A percentile compares a stretch with the other conserved stretches of the same genome.
These are phyloP conservation scores for Dipodomys ordii DNA, from an alignment of 2,113 vertebrate genomes.

Conservation along the genomic window DNA sequence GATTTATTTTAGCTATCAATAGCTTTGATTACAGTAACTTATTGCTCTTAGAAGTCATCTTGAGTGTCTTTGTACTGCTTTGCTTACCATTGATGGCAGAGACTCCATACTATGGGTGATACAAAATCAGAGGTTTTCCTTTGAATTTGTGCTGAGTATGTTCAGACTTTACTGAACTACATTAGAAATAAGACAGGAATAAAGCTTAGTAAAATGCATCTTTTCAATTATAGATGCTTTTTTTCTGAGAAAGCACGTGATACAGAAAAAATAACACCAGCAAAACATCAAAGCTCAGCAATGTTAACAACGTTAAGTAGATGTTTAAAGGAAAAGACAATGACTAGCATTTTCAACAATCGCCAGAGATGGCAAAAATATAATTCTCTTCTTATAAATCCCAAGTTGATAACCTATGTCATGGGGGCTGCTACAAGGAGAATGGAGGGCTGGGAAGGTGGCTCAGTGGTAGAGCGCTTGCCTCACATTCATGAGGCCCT, in stretches of 20 bases:
- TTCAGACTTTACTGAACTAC: background rate
- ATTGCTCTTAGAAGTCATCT: background rate
- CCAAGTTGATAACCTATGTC: no score
- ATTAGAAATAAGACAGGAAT: background rate
- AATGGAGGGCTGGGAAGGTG: no score
- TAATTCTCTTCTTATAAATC: background rate
- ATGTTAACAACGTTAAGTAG: background rate
- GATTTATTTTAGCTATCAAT: background rate
- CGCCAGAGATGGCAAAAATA: background rate
- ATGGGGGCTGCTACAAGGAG: background rate
- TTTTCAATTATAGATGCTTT: background rate
- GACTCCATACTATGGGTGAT: background rate
- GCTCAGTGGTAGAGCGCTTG: no score
- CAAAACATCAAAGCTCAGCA: background rate
- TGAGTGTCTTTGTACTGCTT: background rate
- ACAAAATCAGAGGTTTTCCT: background rate
- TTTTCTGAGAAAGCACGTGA: background rate
- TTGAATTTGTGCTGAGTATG: background rate
- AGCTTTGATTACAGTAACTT: background rate
- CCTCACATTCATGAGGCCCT: no score
- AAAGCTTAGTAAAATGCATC: background rate
- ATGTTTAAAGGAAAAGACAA: background rate
- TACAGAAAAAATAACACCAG: background rate
- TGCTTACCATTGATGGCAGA: background rate
- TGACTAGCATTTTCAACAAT: background rate